Evolutionary conservation across 2,888 invertebrate genomes (phyloP).

Genomic region (Tricholauxania praeusta): DNA sequence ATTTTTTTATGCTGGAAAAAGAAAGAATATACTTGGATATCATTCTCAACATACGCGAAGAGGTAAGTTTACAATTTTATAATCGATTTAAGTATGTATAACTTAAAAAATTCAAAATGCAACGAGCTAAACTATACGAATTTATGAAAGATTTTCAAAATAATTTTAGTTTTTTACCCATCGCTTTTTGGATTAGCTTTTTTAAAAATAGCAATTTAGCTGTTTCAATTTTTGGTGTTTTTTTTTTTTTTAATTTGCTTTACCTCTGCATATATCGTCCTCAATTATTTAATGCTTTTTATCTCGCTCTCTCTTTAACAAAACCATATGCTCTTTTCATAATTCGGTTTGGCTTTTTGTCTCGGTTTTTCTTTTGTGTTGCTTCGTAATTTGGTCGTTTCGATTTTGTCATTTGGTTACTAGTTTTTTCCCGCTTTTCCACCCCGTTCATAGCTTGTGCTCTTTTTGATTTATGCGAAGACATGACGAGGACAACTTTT

Average conservation of each 20-base stretch:
- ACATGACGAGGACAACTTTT: not conserved
- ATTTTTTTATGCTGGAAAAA: no score
- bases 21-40: no score
- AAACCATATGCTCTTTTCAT: no score
- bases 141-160: not conserved
- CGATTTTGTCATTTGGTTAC: not conserved
- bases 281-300: not conserved
- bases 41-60: no score
- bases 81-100: not conserved
- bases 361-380: slow-evolving; percentile 13
- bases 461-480: slow-evolving; percentile 23
- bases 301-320: not conserved
- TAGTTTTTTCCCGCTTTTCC: slow-evolving; percentile 23
- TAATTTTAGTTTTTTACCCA: no score
- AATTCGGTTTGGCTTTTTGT: not conserved
- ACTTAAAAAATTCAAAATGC: slow-evolving; percentile 2
- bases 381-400: not conserved
- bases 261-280: not conserved
- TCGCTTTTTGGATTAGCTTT: no score
- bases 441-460: slow-evolving; percentile 20
- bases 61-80: no score
- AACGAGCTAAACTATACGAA: not conserved
- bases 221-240: not conserved
- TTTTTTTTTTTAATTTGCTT: not conserved
- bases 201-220: slow-evolving; percentile 17